Evolutionary conservation across 2,797 vertebrate species (phyloP).

Genomic region (Glossophaga mutica): DNA sequence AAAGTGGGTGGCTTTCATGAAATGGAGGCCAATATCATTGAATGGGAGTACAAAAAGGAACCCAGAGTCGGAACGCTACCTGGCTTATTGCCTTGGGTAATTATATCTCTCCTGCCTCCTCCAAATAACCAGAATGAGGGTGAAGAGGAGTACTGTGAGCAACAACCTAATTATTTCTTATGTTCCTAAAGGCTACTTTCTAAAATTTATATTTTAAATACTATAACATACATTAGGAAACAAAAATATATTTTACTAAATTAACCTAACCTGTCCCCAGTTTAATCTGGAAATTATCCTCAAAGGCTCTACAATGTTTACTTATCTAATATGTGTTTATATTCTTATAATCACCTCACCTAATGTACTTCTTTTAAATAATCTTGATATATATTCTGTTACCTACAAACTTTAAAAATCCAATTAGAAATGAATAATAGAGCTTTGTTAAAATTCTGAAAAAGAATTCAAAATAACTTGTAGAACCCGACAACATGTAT

Average conservation of each 20-base stretch:
- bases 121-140: neutral
- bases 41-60: neutral
- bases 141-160: neutral
- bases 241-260: neutral
- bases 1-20: neutral
- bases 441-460: constrained; percentile 14
- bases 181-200: neutral
- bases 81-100: neutral
- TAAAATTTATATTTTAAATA: neutral
- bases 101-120: neutral
- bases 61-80: neutral
- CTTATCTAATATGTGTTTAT: neutral
- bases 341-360: neutral
- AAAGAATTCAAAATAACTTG: neutral
- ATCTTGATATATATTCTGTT: neutral
- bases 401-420: neutral
- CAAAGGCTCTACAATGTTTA: neutral
- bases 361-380: neutral
- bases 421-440: neutral
- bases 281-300: neutral
- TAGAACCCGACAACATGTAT: neutral
- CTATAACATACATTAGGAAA: neutral
- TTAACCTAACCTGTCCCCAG: neutral
- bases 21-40: neutral
- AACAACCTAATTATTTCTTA: neutral